These are phyloP conservation scores for Micrastur ruficollis DNA, from an alignment of 2,797 vertebrate species.

Conservation along the genomic window DNA sequence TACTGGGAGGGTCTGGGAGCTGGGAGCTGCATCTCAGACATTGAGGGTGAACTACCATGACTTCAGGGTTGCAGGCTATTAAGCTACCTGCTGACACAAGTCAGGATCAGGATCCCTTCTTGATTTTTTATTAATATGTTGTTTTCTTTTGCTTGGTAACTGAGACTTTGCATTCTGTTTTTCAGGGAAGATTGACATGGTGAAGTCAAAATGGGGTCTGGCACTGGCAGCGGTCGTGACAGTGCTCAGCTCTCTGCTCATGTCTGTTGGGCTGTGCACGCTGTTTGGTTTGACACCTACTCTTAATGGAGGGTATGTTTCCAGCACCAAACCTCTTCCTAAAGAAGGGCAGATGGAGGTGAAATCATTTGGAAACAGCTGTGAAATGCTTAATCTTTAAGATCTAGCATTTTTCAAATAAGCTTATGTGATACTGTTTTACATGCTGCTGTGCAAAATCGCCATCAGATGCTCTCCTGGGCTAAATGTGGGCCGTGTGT, in stretches of 20 bases:
- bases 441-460: too few relatives aligned
- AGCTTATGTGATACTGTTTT: neutral
- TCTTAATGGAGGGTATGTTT: conserved; percentile 93
- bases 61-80: neutral
- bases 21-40: neutral
- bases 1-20: neutral
- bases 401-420: neutral
- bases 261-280: conserved; percentile 96
- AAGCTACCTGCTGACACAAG: neutral
- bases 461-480: neutral
- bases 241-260: conserved; percentile 96
- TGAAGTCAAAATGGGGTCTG: conserved; percentile 98
- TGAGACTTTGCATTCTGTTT: neutral
- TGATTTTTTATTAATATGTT: neutral
- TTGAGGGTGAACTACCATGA: rapidly evolving
- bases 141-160: neutral
- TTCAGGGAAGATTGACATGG: conserved; percentile 98
- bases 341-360: neutral
- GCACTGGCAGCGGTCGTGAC: conserved; percentile 96
- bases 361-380: neutral
- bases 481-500: neutral
- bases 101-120: neutral
- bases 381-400: neutral
- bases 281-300: conserved; percentile 96
- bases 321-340: neutral